Percentiles rank a stretch among this genome's conserved stretches.
Conservation (phyloP, 2,888 invertebrate species). For the Melolontha melolontha region DNA sequence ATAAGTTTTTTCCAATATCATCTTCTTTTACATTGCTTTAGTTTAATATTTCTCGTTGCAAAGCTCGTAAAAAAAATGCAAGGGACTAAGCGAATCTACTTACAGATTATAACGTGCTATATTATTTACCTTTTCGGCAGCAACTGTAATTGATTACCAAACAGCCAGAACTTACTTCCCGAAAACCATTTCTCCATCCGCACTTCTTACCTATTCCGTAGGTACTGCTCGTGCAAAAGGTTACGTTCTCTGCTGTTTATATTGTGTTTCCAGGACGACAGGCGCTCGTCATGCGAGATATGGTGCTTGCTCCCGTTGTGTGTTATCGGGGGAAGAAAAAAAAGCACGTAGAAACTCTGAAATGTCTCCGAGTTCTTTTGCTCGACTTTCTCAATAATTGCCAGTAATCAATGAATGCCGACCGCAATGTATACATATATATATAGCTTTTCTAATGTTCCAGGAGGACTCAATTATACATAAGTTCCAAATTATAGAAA, state of each 20-base stretch:
- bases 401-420: conserved; percentile 21
- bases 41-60: too few species aligned
- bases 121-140: conserved; percentile 80
- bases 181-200: conserved; percentile 93
- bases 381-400: conserved; percentile 26
- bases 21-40: too few species aligned
- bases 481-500: conserved; percentile 1
- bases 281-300: conserved; percentile 24
- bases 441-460: background rate
- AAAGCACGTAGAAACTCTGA: conserved; percentile 2
- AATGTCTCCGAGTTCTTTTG: conserved; percentile 8
- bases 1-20: background rate
- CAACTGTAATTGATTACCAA: conserved; percentile 89
- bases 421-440: too few species aligned
- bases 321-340: conserved; percentile 2
- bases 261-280: conserved; percentile 42
- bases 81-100: too few species aligned
- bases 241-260: conserved; percentile 42
- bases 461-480: background rate
- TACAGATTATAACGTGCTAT: background rate
- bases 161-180: conserved; percentile 91
- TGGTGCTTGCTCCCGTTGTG: conserved; percentile 2
- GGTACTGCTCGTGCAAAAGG: conserved; percentile 45
- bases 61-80: too few species aligned
- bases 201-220: conserved; percentile 46